Evolutionary conservation across 2,888 invertebrate species (phyloP), one percentile per base, ranked within the genome.

Genomic region (Argynnis bischoffii): DNA sequence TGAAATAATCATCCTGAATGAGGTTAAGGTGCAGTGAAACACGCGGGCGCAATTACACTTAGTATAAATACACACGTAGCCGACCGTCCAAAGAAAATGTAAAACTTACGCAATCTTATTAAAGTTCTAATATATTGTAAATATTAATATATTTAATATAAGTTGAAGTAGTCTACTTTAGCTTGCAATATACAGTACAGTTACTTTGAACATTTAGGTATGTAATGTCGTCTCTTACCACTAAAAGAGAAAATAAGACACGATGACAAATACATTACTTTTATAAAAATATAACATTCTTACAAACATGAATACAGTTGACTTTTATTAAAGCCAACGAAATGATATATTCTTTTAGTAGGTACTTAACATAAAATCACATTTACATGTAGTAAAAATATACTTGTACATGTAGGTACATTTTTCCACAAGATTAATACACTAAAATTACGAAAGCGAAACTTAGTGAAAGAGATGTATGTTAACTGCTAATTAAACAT

Each of bases 1-100:
- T 68, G 67, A 70, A 72, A 69, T 71, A 69, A 71, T 71, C 66
- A 57, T 59, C 55, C 65, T 51, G 64, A 74, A 66, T 48, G 71
- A 72, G 72, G 74, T 74, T 67, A 72, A 72, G 72, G 72, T 66
- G 63, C 63, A 59, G 56, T 48, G 63, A 64, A 68, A 64, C 72
- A 71, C 71, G 71, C 69, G 72, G 65, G 63, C 61, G 67, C 64
- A 59, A 66, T 66, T 69, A 71, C 61, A 47, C 50, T 31, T 64
- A 61, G 35, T 67, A 18, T 67, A 69, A 66, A 61, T 64, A 41
- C 11, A 66, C 55, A 64, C 31, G 55, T 64, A 41, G 31, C n/a
- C 18, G 60, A 18, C 59, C 54, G 59, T 54, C 16, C 60, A 55
- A 48, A 54, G 54, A n/a, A 48, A 18, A n/a, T 31, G n/a, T 66